Evolutionary conservation across 2,113 vertebrate species (phyloP), one percentile per base, ranked within the genome.

Genomic region (Cinclus cinclus): DNA sequence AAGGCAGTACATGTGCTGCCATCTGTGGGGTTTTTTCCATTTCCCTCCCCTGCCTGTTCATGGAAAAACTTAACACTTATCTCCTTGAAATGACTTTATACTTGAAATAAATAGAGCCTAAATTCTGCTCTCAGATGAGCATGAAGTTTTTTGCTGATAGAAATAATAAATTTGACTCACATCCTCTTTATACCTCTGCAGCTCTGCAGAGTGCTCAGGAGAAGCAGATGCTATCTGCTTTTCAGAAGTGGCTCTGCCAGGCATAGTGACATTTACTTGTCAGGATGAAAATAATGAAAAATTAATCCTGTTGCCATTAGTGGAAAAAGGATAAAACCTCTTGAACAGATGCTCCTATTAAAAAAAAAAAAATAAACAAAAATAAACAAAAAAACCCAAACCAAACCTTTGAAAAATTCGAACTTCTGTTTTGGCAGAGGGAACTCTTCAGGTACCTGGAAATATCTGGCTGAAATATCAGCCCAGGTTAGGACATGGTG

Each of bases 231-330:
- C 23, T 81, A 28, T 87, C 52, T 20, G 33, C 22, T 64, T 25
- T 53, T 70, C 35, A 77, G 71, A 86, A 69, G 59, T 74, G 15
- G 16, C 62, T 93, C 82, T 90, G 44, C 31, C 50, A 86, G 70
- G 46, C 53, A 62, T 0, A 4, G 31, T 88, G 78, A 90, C 49
- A 88, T 95, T 93, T 91, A 85, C 62, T 56, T 77, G 55, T 90
- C 69, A 87, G 60, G 62, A 87, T 13, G 70, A 89, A 92, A 91
- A 95, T 68, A 95, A 96, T 93, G 78, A 96, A 95, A 96, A 79
- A 79, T 85, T 96, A 95, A 95, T 94, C 52, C 53, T 25, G 15
- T 47, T 86, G 73, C 73, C 52, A 74, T 92, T 89, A 93, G 49
- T 60, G 47, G 47, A 16, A 81, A 92, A 50, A 49, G 11, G 5